Conservation (phyloP, 1,140 invertebrate genomes). For the Armadillidium nasatum region DNA sequence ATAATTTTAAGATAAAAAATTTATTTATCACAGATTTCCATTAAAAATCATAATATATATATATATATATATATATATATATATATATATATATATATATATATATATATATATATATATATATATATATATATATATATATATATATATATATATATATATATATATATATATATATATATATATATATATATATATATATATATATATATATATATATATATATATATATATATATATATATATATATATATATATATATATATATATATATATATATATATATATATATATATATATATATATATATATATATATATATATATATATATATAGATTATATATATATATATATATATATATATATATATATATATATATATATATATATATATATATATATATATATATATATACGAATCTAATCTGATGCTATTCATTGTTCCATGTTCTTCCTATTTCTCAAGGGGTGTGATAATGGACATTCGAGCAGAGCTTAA, state of each 20-base stretch:
- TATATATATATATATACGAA: too few species aligned
- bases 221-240: constrained; percentile 19
- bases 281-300: constrained; percentile 15
- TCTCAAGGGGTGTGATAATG: too few species aligned
- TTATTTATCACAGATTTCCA: too few species aligned
- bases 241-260: constrained; percentile 18
- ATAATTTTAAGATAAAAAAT: too few species aligned
- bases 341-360: neutral
- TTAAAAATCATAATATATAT: too few species aligned
- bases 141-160: neutral
- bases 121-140: constrained; percentile 16
- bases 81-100: constrained; percentile 19
- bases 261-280: constrained; percentile 14
- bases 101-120: constrained; percentile 10
- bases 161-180: neutral
- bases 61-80: constrained; percentile 19
- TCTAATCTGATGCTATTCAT: too few species aligned
- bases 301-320: constrained; percentile 8
- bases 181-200: constrained; percentile 18
- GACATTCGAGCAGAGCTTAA: too few species aligned
- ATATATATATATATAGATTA: neutral
- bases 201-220: constrained; percentile 22
- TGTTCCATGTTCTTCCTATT: too few species aligned
- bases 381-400: too few species aligned
- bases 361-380: too few species aligned